Conservation (phyloP, 1,140 invertebrate species). For the Eubasilissa regina region DNA sequence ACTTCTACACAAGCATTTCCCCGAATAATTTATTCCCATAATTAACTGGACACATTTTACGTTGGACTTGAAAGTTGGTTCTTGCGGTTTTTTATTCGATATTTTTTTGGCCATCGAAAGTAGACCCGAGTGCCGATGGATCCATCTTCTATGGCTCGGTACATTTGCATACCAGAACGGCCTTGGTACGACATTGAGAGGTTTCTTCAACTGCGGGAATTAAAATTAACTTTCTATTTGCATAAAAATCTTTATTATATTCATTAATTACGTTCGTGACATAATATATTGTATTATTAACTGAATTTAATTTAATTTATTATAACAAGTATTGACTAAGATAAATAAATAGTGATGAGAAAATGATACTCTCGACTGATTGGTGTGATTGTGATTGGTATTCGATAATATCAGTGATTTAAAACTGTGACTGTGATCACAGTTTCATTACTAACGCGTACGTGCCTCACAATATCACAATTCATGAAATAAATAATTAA, state of each 20-base stretch:
- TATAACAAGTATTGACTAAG: background rate
- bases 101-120: constrained; percentile 19
- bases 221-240: background rate
- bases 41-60: background rate
- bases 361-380: too few relatives aligned
- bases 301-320: background rate
- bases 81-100: background rate
- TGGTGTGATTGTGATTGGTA: background rate
- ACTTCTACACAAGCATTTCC: background rate
- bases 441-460: too few relatives aligned
- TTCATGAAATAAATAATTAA: too few relatives aligned
- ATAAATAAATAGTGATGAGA: background rate
- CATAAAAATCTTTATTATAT: background rate
- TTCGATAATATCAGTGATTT: too few relatives aligned
- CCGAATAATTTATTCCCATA: constrained; percentile 17
- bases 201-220: constrained; percentile 2
- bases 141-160: background rate
- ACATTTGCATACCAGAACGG: constrained; percentile 24
- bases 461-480: too few relatives aligned
- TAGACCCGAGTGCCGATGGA: constrained; percentile 9
- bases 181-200: constrained; percentile 16
- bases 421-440: too few relatives aligned
- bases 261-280: background rate
- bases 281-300: background rate
- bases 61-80: background rate